Base-by-base conservation (phyloP, 2,797 vertebrate genomes). In the Xyrichtys novacula region DNA sequence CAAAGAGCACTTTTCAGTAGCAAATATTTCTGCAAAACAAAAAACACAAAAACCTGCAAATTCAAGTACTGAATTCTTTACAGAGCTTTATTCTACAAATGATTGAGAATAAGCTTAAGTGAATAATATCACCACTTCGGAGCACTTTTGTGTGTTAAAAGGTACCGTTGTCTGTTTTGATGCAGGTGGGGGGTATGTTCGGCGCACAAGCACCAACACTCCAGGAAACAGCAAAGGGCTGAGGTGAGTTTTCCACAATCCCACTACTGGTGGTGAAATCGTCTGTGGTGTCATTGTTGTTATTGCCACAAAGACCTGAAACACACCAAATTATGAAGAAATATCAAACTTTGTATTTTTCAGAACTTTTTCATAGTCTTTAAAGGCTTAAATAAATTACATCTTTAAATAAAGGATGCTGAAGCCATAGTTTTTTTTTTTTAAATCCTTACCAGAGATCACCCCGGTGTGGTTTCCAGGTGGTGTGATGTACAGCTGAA, bases 221-320 rank as follows among this genome's bases (percentile, higher is more conserved):
- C 96, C 95, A 96, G 34, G 95, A 96, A 54, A 60, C 53, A 43
- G 90, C 88, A 71, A 96, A 96, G 0, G 76, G 60, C 7, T 89
- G 85, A 36, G 91, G 79, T 0, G 92, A 91, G 67, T 87, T 91
- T 84, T 96, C 94, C 12, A 90, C 31, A 59, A 96, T 96, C 5
- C 92, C 87, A 47, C 91, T 92, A 77, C 90, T 93, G 44, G 93
- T 91, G 68, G 88, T 92, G 79, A 95, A 96, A 74, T 96, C 95
- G 19, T 96, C 95, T 6, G 85, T 93, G 7, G 89, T 91, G 71
- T 94, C 92, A 15, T 79, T 83, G 74, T 96, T 96, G 54, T 80
- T 85, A 81, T 94, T 95, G 20, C 95, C 95, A 79, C 96, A 96
- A 36, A 96, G 94, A 34, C 95, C 95, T 96, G 39, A 74, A 34